Conservation (phyloP, 92 coral and sea anemone genomes). For the Epizoanthus illoricatus region DNA sequence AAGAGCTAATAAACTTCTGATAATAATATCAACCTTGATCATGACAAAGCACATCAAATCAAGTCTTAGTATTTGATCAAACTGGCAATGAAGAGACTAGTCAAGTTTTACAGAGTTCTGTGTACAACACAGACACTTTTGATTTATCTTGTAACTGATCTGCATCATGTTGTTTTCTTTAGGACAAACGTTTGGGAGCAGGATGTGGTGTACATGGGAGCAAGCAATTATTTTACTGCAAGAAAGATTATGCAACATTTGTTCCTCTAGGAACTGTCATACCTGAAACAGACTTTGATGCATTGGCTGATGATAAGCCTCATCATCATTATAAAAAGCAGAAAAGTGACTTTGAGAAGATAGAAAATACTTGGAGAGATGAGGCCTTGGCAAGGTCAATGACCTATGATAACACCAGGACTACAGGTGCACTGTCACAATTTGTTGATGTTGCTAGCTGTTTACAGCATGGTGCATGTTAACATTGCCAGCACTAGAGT, state of each 20-base stretch:
- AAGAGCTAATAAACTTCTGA: no score
- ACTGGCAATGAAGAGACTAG: no score
- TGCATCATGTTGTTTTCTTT: no score
- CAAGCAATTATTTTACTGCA: no score
- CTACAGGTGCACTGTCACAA: background rate
- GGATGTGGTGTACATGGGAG: no score
- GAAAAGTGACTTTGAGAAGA: background rate
- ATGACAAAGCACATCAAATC: no score
- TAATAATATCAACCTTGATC: no score
- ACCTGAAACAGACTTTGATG: slow-evolving; percentile 57
- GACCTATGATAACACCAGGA: slow-evolving; percentile 7
- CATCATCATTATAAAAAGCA: background rate
- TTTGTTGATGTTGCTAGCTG: background rate
- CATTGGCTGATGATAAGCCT: background rate
- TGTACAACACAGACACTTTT: no score
- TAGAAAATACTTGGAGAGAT: background rate
- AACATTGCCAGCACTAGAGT: background rate
- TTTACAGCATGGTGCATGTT: background rate
- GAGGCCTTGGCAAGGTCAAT: background rate
- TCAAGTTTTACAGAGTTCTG: no score
- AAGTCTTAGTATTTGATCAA: no score
- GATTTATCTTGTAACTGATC: no score
- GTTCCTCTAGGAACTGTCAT: slow-evolving; percentile 53
- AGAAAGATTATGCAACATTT: slow-evolving; percentile 47
- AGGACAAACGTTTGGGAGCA: no score